Evolutionary conservation across 2,888 invertebrate genomes (phyloP).

Genomic region (Andrena camellia): DNA sequence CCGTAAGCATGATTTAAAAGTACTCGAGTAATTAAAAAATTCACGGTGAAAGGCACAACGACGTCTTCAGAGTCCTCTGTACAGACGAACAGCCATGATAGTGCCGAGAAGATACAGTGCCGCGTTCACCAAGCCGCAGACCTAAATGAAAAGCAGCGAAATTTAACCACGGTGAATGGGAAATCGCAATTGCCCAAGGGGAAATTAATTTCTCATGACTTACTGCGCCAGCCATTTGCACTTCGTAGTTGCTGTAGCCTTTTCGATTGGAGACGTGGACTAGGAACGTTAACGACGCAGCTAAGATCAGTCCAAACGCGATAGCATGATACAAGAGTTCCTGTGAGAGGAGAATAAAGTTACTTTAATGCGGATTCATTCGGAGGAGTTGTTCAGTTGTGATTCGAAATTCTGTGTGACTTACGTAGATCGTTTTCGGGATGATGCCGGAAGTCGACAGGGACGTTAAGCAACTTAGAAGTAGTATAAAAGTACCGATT

Average conservation of each 20-base stretch:
- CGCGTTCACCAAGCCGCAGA: slow-evolving; percentile 91
- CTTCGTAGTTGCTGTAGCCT: slow-evolving; percentile 86
- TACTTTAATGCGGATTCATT: background rate
- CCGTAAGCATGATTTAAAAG: background rate
- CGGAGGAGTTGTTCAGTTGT: background rate
- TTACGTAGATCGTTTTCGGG: slow-evolving; percentile 92
- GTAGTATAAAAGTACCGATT: slow-evolving; percentile 91
- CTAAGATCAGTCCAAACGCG: slow-evolving; percentile 90
- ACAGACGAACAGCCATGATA: slow-evolving; percentile 91
- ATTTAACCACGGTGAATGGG: too few species aligned
- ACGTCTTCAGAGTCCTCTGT: slow-evolving; percentile 89
- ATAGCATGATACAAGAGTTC: slow-evolving; percentile 93
- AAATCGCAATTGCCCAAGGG: background rate
- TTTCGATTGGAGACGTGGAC: slow-evolving; percentile 87
- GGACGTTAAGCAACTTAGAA: slow-evolving; percentile 91
- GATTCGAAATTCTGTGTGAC: slow-evolving; percentile 81
- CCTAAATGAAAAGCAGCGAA: slow-evolving; percentile 86
- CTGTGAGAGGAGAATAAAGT: slow-evolving; percentile 86
- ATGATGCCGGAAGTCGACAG: slow-evolving; percentile 93
- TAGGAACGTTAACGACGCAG: slow-evolving; percentile 90
- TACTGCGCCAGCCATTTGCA: slow-evolving; percentile 91
- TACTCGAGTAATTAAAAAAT: background rate
- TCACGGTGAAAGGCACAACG: background rate
- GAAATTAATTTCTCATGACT: slow-evolving; percentile 80
- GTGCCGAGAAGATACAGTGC: slow-evolving; percentile 91